These are phyloP conservation scores for Nycticryphes semicollaris DNA, from an alignment of 2,113 vertebrate species.

Conservation along the genomic window DNA sequence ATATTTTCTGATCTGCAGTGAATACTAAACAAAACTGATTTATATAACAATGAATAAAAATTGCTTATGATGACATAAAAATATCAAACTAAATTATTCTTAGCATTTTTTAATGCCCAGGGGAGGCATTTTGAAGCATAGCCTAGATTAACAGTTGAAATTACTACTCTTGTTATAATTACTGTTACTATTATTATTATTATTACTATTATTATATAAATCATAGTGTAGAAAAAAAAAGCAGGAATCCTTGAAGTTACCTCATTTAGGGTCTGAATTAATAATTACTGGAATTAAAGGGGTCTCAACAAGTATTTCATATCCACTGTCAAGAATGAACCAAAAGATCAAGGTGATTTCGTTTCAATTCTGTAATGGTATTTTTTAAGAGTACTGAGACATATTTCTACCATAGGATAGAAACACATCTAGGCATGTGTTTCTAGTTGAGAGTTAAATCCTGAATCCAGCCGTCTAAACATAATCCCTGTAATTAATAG, in stretches of 20 bases:
- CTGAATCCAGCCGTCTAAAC: background rate
- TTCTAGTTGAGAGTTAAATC: slow-evolving; percentile 4
- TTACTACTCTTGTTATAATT: slow-evolving; percentile 45
- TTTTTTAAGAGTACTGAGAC: background rate
- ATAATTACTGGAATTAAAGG: background rate
- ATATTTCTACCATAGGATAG: background rate
- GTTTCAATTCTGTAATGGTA: background rate
- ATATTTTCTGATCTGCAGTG: slow-evolving; percentile 28
- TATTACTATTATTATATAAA: background rate
- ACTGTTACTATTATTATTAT: background rate
- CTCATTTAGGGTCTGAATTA: background rate
- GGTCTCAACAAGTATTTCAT: background rate
- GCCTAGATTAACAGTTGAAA: slow-evolving; percentile 54
- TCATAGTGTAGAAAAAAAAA: background rate
- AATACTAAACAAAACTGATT: slow-evolving; percentile 69
- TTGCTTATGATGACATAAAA: slow-evolving; percentile 73
- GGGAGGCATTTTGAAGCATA: slow-evolving; percentile 37
- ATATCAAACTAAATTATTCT: slow-evolving; percentile 67
- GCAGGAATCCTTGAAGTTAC: background rate
- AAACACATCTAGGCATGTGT: background rate
- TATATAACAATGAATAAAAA: slow-evolving; percentile 71
- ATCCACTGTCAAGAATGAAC: background rate
- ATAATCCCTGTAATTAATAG: slow-evolving; percentile 25
- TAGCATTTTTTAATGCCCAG: slow-evolving; percentile 8
- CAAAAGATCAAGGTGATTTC: background rate